phyloP scores from a whole-genome alignment of 1,140 invertebrate genomes.

The Diuraphis noxia region DNA sequence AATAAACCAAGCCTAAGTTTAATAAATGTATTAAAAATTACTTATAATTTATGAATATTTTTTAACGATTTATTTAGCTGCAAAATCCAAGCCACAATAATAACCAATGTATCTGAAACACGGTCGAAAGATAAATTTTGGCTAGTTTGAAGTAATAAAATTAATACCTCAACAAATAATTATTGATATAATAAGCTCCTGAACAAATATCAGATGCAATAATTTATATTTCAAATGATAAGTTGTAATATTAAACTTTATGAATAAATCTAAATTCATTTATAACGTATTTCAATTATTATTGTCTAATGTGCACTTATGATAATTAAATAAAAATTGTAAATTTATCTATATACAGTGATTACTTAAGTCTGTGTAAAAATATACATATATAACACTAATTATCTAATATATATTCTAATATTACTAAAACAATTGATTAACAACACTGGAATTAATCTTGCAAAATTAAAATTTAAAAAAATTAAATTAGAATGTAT shows the following conservation, averaged over 20 bases:
- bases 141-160: background rate
- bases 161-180: background rate
- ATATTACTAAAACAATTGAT: background rate
- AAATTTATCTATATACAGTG: constrained; percentile 23
- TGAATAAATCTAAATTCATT: background rate
- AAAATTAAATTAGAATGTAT: background rate
- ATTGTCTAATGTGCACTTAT: background rate
- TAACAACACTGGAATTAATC: background rate
- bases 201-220: background rate
- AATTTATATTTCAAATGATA: background rate
- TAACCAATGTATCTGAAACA: background rate
- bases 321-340: background rate
- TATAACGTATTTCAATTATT: background rate
- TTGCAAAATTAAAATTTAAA: constrained; percentile 6
- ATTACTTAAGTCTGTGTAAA: background rate
- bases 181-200: background rate
- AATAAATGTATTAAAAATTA: too few species aligned
- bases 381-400: background rate
- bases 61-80: background rate
- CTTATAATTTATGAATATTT: background rate
- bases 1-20: background rate
- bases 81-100: background rate
- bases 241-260: background rate
- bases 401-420: background rate
- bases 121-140: background rate